Evolutionary conservation across 2,888 invertebrate genomes (phyloP).

Genomic region (Mylabris sibirica): DNA sequence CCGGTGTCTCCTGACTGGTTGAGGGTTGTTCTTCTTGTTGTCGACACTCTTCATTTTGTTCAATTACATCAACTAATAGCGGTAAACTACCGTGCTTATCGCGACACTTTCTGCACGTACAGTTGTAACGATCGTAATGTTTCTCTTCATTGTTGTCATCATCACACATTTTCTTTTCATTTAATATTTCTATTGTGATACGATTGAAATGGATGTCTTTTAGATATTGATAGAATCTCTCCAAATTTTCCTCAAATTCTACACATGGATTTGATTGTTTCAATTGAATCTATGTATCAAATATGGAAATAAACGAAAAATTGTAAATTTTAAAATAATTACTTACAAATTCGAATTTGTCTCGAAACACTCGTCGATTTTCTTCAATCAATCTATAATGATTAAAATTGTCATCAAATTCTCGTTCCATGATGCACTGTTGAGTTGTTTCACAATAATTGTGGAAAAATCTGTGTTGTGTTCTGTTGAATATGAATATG

Average conservation of each 20-base stretch:
- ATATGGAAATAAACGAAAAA: neutral
- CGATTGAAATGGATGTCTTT: slow-evolving; percentile 24
- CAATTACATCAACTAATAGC: slow-evolving; percentile 46
- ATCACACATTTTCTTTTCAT: slow-evolving; percentile 30
- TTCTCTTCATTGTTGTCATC: slow-evolving; percentile 23
- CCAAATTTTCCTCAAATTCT: slow-evolving; percentile 28
- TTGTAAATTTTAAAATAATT: neutral
- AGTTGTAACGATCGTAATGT: slow-evolving; percentile 38
- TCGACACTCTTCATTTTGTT: slow-evolving; percentile 37
- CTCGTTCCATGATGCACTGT: slow-evolving; percentile 27
- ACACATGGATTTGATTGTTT: slow-evolving; percentile 18
- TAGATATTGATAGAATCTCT: slow-evolving; percentile 16
- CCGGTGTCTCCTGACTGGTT: slow-evolving; percentile 38
- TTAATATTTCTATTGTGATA: slow-evolving; percentile 20
- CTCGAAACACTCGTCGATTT: slow-evolving; percentile 16
- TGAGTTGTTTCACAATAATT: slow-evolving; percentile 34
- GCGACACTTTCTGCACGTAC: slow-evolving; percentile 41
- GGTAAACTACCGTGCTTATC: slow-evolving; percentile 45
- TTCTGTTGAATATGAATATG: slow-evolving; percentile 35
- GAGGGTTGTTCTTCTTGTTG: slow-evolving; percentile 38
- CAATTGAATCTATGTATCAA: neutral
- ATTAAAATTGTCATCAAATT: slow-evolving; percentile 16
- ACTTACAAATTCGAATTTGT: slow-evolving; percentile 27
- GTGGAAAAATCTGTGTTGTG: slow-evolving; percentile 30
- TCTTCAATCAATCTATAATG: slow-evolving; percentile 16